Evolutionary conservation across 37 sponge, comb jelly and placozoan genomes (phyloP).

Genomic region (Cliona cf. orientalis): DNA sequence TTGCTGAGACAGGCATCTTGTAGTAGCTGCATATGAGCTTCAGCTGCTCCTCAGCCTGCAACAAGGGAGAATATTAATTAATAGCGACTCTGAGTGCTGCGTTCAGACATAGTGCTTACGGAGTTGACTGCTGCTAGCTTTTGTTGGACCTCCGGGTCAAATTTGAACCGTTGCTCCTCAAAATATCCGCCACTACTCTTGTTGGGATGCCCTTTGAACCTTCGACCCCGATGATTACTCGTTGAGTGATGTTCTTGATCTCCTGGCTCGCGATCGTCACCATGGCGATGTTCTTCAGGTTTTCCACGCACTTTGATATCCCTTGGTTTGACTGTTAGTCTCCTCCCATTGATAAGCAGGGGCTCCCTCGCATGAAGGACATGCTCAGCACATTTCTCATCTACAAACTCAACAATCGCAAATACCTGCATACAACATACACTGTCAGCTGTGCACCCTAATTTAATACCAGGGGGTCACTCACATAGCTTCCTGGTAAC

Average conservation of each 20-base stretch:
- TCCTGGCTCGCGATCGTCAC: no score
- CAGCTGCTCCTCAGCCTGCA: constrained; percentile 41
- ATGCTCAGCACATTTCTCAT: constrained; percentile 5
- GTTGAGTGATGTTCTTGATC: not conserved
- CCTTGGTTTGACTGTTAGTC: constrained; percentile 51
- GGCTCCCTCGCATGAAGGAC: constrained; percentile 33
- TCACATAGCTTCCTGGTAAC: constrained; percentile 34
- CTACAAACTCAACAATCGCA: constrained; percentile 1
- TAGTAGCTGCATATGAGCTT: not conserved
- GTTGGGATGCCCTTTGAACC: no score
- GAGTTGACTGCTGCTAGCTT: no score
- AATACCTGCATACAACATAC: constrained; percentile 3
- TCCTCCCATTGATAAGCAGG: constrained; percentile 31
- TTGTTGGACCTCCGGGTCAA: no score
- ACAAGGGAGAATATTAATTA: not conserved
- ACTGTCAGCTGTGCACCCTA: not conserved
- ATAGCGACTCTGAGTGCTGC: no score
- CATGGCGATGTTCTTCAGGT: no score
- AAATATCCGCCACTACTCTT: no score
- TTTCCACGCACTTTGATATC: not conserved
- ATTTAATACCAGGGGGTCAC: no score
- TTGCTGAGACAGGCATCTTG: not conserved
- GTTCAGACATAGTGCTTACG: no score
- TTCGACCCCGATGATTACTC: not conserved
- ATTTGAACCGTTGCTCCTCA: no score